Percentiles rank a stretch among this genome's conserved stretches.
Conservation (phyloP, 2,888 invertebrate species). For the Drosophila planitibia region DNA sequence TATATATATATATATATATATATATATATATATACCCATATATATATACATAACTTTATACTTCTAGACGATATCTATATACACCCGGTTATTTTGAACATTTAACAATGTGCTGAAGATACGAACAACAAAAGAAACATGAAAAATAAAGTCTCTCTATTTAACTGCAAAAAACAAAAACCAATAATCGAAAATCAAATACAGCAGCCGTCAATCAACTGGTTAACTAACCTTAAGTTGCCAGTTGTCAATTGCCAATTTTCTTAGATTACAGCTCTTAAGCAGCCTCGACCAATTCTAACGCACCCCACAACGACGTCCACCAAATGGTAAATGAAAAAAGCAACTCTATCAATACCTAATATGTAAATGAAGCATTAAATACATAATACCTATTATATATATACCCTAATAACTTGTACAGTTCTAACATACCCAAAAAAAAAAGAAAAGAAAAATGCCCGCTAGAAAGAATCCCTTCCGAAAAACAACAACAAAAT, state of each 20-base stretch:
- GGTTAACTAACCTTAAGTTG: constrained; percentile 11
- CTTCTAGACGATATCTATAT: constrained; percentile 61
- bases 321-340: constrained; percentile 70
- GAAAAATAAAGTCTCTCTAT: constrained; percentile 82
- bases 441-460: constrained; percentile 9
- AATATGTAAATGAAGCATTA: constrained; percentile 65
- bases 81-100: constrained; percentile 66
- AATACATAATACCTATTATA: constrained; percentile 30
- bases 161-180: constrained; percentile 77
- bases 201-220: constrained; percentile 25
- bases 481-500: constrained; percentile 14
- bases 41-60: constrained; percentile 61
- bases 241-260: constrained; percentile 21
- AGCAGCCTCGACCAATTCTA: constrained; percentile 11
- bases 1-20: constrained; percentile 23
- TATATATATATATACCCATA: constrained; percentile 40
- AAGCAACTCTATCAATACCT: constrained; percentile 60
- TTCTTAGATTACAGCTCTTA: constrained; percentile 16
- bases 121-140: constrained; percentile 63
- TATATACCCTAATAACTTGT: constrained; percentile 45
- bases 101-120: constrained; percentile 63
- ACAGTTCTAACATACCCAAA: constrained; percentile 42
- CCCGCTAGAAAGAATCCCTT: constrained; percentile 37
- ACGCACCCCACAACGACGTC: constrained; percentile 45
- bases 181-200: constrained; percentile 31